Percentiles rank a stretch among this genome's conserved stretches.
phyloP scores from a whole-genome alignment of 1,140 invertebrate species.

The Drosophila dunni region DNA sequence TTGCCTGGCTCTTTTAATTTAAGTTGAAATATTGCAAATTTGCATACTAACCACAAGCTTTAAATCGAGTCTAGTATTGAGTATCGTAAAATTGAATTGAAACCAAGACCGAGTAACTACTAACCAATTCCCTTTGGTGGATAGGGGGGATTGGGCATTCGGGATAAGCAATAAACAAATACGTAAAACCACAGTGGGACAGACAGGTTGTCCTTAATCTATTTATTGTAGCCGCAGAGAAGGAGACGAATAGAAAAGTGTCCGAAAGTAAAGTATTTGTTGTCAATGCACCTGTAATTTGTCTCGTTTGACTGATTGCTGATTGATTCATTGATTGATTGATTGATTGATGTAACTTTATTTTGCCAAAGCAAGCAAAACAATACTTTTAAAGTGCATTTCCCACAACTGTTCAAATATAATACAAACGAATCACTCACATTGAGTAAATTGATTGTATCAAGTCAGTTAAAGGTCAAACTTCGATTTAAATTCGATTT shows the following conservation, averaged over 20 bases:
- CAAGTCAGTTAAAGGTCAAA: too few relatives aligned
- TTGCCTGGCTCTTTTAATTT: not conserved
- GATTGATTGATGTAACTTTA: conserved; percentile 25
- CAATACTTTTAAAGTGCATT: conserved; percentile 9
- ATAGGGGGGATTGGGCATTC: not conserved
- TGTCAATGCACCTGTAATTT: conserved; percentile 38
- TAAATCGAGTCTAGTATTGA: conserved; percentile 4
- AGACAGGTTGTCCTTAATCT: conserved; percentile 10
- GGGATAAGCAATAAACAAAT: conserved; percentile 40
- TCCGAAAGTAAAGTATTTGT: conserved; percentile 2
- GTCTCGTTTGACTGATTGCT: conserved; percentile 23
- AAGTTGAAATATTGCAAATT: not conserved
- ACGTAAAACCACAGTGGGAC: conserved; percentile 21
- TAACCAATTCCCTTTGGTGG: too few relatives aligned
- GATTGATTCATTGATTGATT: conserved; percentile 33
- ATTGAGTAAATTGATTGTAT: not conserved
- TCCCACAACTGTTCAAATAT: not conserved
- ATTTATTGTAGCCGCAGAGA: not conserved
- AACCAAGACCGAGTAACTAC: not conserved
- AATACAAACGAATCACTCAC: not conserved
- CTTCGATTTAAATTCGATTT: too few relatives aligned
- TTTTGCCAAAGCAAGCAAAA: not conserved
- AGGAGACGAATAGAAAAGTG: too few relatives aligned
- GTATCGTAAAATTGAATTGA: conserved; percentile 25
- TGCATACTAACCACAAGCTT: conserved; percentile 1